Evolutionary conservation across 1,140 invertebrate species (phyloP).

Genomic region (Zaprionus ornatus): DNA sequence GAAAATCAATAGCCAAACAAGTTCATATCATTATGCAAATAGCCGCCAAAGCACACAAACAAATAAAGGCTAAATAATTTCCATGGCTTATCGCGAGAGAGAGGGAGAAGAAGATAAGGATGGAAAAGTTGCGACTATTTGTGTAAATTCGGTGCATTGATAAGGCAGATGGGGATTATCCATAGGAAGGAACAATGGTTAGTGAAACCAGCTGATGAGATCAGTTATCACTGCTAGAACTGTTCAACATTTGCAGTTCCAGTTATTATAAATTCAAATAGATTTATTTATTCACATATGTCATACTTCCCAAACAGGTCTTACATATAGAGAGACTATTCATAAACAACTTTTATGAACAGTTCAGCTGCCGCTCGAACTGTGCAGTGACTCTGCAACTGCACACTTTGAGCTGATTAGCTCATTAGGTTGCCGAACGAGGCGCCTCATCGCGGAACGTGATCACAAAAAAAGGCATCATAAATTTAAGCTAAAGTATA

Average conservation of each 20-base stretch:
- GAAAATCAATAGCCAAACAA: slow-evolving; percentile 67
- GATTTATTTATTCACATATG: neutral
- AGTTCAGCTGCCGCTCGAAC: slow-evolving; percentile 1
- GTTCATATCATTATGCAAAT: slow-evolving; percentile 75
- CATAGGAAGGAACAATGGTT: too few species aligned
- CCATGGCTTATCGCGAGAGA: slow-evolving; percentile 50
- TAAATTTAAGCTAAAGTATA: slow-evolving; percentile 36
- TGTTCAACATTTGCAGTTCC: neutral
- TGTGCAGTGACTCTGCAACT: slow-evolving; percentile 11
- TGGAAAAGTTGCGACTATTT: neutral
- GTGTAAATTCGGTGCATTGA: neutral
- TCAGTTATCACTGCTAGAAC: neutral
- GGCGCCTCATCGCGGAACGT: slow-evolving; percentile 25
- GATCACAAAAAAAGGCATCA: slow-evolving; percentile 30
- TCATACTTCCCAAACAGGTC: neutral
- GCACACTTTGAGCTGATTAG: slow-evolving; percentile 6
- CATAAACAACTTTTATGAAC: too few species aligned
- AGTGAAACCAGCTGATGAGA: neutral
- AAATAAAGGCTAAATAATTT: slow-evolving; percentile 42
- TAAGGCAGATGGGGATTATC: neutral
- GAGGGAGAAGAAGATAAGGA: neutral
- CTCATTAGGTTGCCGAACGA: slow-evolving; percentile 41
- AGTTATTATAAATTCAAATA: neutral
- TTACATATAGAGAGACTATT: neutral
- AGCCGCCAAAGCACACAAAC: slow-evolving; percentile 17